A percentile compares a stretch with the other conserved stretches of the same genome.
These are phyloP conservation scores for Chrysemys picta DNA, from an alignment of 2,113 vertebrate genomes.

Conservation along the genomic window DNA sequence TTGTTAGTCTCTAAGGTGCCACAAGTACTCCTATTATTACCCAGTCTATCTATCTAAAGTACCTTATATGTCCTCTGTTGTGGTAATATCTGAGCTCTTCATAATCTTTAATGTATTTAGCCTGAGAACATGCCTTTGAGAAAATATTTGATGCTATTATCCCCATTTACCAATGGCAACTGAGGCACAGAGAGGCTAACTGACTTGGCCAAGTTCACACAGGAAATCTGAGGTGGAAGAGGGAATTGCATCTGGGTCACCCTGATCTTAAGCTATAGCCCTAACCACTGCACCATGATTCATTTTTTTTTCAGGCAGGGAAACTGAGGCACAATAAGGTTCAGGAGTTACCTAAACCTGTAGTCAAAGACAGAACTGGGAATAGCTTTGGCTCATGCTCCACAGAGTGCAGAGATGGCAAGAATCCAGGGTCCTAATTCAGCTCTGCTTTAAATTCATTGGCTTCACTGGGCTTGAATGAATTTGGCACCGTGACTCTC, in stretches of 20 bases:
- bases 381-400: neutral
- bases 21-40: too few species aligned
- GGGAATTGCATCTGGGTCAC: neutral
- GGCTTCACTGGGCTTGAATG: neutral
- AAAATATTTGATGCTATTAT: neutral
- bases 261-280: neutral
- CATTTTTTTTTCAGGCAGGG: neutral
- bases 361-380: neutral
- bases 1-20: too few species aligned
- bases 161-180: neutral
- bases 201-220: neutral
- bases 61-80: neutral
- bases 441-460: neutral
- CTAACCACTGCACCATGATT: neutral
- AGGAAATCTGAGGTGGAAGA: neutral
- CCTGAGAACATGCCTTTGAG: neutral
- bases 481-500: neutral
- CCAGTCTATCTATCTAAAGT: neutral
- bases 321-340: constrained; percentile 22
- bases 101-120: neutral
- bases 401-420: rapidly evolving
- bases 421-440: neutral
- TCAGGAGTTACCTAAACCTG: neutral
- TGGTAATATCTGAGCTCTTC: neutral
- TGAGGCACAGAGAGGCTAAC: neutral